phyloP scores from a whole-genome alignment of 2,888 invertebrate genomes.

The Blastobasis lacticolella region DNA sequence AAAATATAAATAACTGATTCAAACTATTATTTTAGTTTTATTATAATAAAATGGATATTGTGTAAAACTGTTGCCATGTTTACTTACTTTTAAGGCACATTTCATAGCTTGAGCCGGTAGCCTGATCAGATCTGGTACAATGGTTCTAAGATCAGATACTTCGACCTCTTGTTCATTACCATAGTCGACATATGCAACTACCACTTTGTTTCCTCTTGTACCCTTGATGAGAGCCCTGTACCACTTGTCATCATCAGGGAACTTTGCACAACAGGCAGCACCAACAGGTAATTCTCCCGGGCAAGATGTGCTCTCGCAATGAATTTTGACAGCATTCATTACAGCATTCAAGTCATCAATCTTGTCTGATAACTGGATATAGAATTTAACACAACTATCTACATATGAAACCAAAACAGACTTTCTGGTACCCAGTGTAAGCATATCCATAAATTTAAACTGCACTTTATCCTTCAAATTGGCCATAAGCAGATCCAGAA shows the following conservation, averaged over 20 bases:
- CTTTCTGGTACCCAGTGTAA: slow-evolving; percentile 45
- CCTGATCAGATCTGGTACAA: slow-evolving; percentile 77
- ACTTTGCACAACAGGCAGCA: slow-evolving; percentile 85
- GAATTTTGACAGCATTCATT: slow-evolving; percentile 78
- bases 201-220: slow-evolving; percentile 71
- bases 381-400: slow-evolving; percentile 82
- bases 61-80: too few species aligned
- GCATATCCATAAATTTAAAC: slow-evolving; percentile 52
- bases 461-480: slow-evolving; percentile 56
- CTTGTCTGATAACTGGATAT: slow-evolving; percentile 79
- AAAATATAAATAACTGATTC: background rate
- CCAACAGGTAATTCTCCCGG: slow-evolving; percentile 71
- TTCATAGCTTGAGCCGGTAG: slow-evolving; percentile 84
- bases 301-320: slow-evolving; percentile 68
- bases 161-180: slow-evolving; percentile 92
- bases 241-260: slow-evolving; percentile 88
- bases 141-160: slow-evolving; percentile 73
- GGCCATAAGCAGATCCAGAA: slow-evolving; percentile 71
- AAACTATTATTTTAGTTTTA: too few species aligned
- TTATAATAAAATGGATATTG: too few species aligned
- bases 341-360: slow-evolving; percentile 76
- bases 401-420: slow-evolving; percentile 78
- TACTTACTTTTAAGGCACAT: slow-evolving; percentile 79
- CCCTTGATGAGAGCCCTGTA: slow-evolving; percentile 88
- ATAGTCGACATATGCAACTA: slow-evolving; percentile 93